phyloP scores from a whole-genome alignment of 37 sponge, comb jelly and placozoan species.

The Haliclona indistincta region DNA sequence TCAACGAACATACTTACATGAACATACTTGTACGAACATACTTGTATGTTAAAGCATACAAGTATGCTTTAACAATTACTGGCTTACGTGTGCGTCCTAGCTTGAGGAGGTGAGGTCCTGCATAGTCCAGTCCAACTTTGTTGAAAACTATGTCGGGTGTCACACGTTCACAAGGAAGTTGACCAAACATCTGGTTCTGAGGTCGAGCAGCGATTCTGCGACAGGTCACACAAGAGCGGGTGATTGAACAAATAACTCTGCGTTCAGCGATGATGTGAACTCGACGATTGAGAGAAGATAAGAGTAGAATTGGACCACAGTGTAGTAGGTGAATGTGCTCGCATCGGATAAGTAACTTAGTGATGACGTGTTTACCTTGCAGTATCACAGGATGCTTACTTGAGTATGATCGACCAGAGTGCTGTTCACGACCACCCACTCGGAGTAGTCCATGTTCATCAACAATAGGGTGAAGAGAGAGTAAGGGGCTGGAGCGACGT shows the following conservation, averaged over 20 bases:
- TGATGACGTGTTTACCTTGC: conserved; percentile 25
- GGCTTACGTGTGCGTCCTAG: conserved; percentile 4
- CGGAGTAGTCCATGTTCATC: conserved; percentile 25
- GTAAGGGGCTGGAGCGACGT: conserved; percentile 5
- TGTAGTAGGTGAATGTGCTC: conserved; percentile 31
- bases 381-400: conserved; percentile 28
- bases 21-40: too few species aligned
- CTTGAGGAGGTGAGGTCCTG: conserved; percentile 46
- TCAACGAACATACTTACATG: too few species aligned
- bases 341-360: conserved; percentile 10
- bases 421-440: conserved; percentile 24
- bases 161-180: conserved; percentile 30
- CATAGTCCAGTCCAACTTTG: conserved; percentile 50
- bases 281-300: conserved; percentile 10
- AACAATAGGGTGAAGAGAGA: conserved; percentile 27
- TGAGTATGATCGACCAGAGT: conserved; percentile 8
- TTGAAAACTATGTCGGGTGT: conserved; percentile 14
- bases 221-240: conserved; percentile 29
- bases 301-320: conserved; percentile 15
- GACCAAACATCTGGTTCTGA: conserved; percentile 24
- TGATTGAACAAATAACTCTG: conserved; percentile 19
- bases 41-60: conserved; percentile 41
- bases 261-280: conserved; percentile 22
- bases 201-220: conserved; percentile 16
- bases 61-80: conserved; percentile 10